These are phyloP conservation scores for Eleutherodactylus coqui DNA, from an alignment of 2,797 vertebrate species.

Conservation along the genomic window DNA sequence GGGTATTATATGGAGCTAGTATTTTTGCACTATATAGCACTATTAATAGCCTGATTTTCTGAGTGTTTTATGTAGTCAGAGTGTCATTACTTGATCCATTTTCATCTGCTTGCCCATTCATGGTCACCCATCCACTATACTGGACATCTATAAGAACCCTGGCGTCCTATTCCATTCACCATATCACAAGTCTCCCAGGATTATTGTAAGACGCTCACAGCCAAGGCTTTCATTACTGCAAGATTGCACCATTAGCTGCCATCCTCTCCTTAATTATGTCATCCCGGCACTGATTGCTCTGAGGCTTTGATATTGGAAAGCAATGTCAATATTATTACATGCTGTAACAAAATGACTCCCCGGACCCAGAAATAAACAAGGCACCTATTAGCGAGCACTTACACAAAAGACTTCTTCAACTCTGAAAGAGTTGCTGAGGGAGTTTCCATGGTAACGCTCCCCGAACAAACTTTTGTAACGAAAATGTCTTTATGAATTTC, in stretches of 20 bases:
- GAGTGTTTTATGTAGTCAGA: no score
- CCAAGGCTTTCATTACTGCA: constrained; percentile 13
- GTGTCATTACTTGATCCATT: no score
- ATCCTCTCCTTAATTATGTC: constrained; percentile 37
- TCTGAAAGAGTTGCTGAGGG: constrained; percentile 5
- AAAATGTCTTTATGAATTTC: constrained; percentile 35
- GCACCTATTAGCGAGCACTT: constrained; percentile 28
- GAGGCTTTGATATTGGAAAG: constrained; percentile 19
- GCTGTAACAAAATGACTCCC: constrained; percentile 24
- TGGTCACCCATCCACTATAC: not conserved
- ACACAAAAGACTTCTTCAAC: constrained; percentile 4
- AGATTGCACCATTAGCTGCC: not conserved
- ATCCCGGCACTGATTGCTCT: not conserved
- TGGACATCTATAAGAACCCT: not conserved
- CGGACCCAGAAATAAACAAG: constrained; percentile 43
- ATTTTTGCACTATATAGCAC: not conserved
- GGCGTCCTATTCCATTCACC: no score
- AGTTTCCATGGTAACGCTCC: constrained; percentile 50
- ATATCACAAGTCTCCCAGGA: not conserved
- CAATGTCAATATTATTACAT: constrained; percentile 53
- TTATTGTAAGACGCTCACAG: not conserved
- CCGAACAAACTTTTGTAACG: constrained; percentile 43
- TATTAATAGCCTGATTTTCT: not conserved
- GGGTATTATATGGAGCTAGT: not conserved
- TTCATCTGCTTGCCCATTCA: no score